phyloP scores from a whole-genome alignment of 1,140 invertebrate genomes.

The Penaeus vannamei region DNA sequence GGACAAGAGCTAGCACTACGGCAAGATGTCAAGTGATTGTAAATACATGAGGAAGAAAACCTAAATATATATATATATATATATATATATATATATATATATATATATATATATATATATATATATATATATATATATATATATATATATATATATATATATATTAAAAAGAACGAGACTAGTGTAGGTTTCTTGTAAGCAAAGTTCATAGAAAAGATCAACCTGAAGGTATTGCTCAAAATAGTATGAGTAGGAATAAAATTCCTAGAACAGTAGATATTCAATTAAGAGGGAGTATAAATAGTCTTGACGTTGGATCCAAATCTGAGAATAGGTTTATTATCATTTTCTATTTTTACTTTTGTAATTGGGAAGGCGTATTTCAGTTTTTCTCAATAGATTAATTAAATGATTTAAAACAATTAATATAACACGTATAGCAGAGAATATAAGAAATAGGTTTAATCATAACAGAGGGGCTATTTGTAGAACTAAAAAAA shows the following conservation, averaged over 20 bases:
- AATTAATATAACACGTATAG: not conserved
- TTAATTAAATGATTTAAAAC: not conserved
- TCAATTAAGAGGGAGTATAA: not conserved
- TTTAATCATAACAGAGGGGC: too few species aligned
- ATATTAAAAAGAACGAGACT: too few species aligned
- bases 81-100: too few species aligned
- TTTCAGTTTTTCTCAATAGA: not conserved
- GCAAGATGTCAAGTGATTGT: not conserved
- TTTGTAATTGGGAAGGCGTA: not conserved
- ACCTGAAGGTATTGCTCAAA: slow-evolving; percentile 29
- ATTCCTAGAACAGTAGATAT: too few species aligned
- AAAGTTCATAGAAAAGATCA: not conserved
- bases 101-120: too few species aligned
- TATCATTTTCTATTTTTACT: not conserved
- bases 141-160: too few species aligned
- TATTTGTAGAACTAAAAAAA: too few species aligned
- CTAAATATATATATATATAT: too few species aligned
- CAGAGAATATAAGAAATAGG: not conserved
- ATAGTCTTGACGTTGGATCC: slow-evolving; percentile 26
- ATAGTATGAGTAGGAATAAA: slow-evolving; percentile 12
- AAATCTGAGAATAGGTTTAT: not conserved
- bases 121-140: too few species aligned
- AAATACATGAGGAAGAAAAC: not conserved
- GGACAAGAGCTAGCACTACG: not conserved
- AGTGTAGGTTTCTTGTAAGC: too few species aligned